These are phyloP conservation scores for Galemys pyrenaicus DNA, from an alignment of 2,113 vertebrate genomes.

Conservation along the genomic window DNA sequence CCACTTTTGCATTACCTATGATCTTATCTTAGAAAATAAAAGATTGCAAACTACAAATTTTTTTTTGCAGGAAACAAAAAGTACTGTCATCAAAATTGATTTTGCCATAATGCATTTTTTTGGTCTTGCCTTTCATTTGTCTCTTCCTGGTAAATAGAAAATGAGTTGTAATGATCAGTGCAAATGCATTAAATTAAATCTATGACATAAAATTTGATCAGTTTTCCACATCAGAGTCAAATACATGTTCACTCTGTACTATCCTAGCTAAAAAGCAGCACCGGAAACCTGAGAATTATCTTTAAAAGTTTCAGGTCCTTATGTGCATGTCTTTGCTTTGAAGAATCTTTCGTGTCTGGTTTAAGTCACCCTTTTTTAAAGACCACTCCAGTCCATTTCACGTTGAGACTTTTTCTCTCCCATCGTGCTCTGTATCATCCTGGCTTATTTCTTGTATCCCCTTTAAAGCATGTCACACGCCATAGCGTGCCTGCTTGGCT, in stretches of 20 bases:
- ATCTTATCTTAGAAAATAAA: not conserved
- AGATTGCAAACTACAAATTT: too few relatives aligned
- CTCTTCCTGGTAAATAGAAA: conserved; percentile 36
- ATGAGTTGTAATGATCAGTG: not conserved
- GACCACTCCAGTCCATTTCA: not conserved
- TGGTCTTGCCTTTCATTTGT: conserved; percentile 2
- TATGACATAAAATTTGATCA: not conserved
- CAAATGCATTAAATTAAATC: conserved; percentile 15
- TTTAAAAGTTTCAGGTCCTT: not conserved
- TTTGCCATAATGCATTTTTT: not conserved
- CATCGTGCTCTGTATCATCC: not conserved
- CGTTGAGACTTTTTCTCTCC: not conserved
- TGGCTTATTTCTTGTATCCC: not conserved
- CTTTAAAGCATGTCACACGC: not conserved
- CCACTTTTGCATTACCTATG: not conserved
- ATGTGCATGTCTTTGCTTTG: not conserved
- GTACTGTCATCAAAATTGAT: not conserved
- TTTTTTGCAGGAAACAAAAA: conserved; percentile 1
- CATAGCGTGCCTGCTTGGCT: not conserved
- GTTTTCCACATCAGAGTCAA: conserved; percentile 31
- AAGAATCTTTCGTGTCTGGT: not conserved
- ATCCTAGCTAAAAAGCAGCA: not conserved
- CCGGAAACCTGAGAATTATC: not conserved
- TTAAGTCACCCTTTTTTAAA: not conserved
- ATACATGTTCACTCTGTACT: not conserved